Evolutionary conservation across 1,140 invertebrate species (phyloP), one percentile per base, ranked within the genome.

Genomic region (Penaeus chinensis): DNA sequence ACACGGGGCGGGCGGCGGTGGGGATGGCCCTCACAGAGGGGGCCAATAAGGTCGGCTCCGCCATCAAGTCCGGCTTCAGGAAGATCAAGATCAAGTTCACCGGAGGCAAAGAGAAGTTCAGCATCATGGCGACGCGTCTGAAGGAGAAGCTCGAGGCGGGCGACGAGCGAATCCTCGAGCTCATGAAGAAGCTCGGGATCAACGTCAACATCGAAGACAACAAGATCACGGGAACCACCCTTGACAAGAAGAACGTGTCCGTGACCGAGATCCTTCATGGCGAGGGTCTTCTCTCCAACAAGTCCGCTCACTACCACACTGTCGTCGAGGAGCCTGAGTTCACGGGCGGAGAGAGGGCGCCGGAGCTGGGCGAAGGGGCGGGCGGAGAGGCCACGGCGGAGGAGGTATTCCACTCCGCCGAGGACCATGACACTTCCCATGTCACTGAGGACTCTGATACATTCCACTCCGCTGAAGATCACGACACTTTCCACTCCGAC

Each of bases 101-200:
- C 16, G 86, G 86, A 4, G n/a, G 80, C n/a, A 69, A 37, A 2
- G 80, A 87, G n/a, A 87, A 87, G 66, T 87, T 87, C 61, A 69
- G 62, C 10, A 87, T 87, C 37, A 71, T 87, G 22, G 61, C 80
- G 20, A 78, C 82, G 32, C 69, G 80, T 19, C 69, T 87, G 42
- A 87, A 82, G 62, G 80, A 82, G 13, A 87, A 83, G 66, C 19
- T 87, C 11, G 86, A 87, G 42, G 80, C 86, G 60, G 86, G 86
- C 10, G 86, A 87, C 19, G 86, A 78, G 74, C 82, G 37, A 22
- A 74, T 81, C 5, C 20, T 87, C 7, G 86, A 54, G 3, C 78
- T 87, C 4, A 65, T 87, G 79, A 66, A 65, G 60, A 87, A 87
- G 32, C 47, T 87, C 5, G 86, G 86, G 3, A 87, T 87, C 24